phyloP scores from a whole-genome alignment of 30 jellyfish, hydroid and myxozoan species.

The Clytia hemisphaerica region DNA sequence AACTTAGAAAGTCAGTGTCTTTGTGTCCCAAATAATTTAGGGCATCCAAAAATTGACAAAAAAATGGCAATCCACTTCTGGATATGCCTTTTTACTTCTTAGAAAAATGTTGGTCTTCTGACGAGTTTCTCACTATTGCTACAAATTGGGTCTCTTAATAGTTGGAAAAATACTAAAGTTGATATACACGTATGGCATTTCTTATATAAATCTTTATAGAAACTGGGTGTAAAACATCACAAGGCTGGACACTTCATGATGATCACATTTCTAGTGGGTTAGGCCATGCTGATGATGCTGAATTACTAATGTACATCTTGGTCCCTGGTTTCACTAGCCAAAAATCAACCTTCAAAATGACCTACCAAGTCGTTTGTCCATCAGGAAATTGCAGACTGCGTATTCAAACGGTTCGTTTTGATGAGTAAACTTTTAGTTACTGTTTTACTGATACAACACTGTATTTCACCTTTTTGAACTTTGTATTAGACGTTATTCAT shows the following conservation, averaged over 20 bases:
- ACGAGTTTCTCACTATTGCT: neutral
- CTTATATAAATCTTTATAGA: conserved; percentile 28
- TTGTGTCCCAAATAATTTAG: too few relatives aligned
- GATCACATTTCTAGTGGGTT: conserved; percentile 60
- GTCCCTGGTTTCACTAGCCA: conserved; percentile 65
- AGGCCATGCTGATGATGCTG: conserved; percentile 94
- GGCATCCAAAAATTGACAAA: too few relatives aligned
- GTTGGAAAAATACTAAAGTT: too few relatives aligned
- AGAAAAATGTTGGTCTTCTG: too few relatives aligned
- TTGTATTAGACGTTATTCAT: too few relatives aligned
- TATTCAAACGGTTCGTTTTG: conserved; percentile 65
- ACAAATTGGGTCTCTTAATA: neutral
- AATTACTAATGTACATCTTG: conserved; percentile 44
- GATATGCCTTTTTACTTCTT: neutral
- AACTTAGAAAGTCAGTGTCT: too few relatives aligned
- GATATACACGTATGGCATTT: too few relatives aligned
- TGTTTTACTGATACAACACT: too few relatives aligned
- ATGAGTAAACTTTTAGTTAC: too few relatives aligned
- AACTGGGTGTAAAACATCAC: conserved; percentile 58
- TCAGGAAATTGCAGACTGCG: conserved; percentile 28
- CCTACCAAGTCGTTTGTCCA: conserved; percentile 42
- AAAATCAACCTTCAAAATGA: conserved; percentile 32
- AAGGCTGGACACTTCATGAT: conserved; percentile 65
- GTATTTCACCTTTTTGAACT: too few relatives aligned
- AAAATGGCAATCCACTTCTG: neutral